phyloP scores from a whole-genome alignment of 2,797 vertebrate species.

The Cossypha caffra region DNA sequence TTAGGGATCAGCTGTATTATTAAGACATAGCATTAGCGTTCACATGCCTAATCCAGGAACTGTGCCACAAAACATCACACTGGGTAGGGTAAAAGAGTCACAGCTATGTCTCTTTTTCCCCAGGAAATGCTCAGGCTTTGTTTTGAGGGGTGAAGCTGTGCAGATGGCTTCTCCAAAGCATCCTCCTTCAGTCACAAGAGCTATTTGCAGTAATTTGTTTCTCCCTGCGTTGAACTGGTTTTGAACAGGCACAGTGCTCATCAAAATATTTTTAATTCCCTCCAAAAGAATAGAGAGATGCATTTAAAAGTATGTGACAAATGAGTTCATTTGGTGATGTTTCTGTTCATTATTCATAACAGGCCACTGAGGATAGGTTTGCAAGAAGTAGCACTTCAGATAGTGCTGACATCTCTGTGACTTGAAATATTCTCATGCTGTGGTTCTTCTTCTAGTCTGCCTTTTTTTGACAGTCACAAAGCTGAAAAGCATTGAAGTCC shows the following conservation, averaged over 20 bases:
- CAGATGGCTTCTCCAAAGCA: neutral
- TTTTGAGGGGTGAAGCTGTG: neutral
- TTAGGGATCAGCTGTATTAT: neutral
- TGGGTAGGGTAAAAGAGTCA: neutral
- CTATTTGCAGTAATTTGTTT: slow-evolving; percentile 8
- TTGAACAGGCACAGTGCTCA: neutral
- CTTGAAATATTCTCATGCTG: neutral
- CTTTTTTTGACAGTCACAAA: neutral
- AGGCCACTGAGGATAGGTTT: neutral
- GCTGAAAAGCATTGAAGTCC: neutral
- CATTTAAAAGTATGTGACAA: neutral
- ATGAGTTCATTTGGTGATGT: neutral
- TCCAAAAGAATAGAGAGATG: neutral
- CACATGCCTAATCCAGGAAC: neutral
- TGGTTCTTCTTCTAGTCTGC: neutral
- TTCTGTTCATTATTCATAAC: neutral
- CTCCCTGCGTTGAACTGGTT: neutral
- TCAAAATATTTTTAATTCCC: neutral
- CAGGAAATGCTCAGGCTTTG: neutral
- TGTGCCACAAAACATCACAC: neutral
- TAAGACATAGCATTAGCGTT: neutral
- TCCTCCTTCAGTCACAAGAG: neutral
- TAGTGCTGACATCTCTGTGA: neutral
- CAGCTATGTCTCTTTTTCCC: neutral
- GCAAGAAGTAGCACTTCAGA: neutral